Evolutionary conservation across 2,113 vertebrate genomes (phyloP).

Genomic region (Sebastes schlegelii): DNA sequence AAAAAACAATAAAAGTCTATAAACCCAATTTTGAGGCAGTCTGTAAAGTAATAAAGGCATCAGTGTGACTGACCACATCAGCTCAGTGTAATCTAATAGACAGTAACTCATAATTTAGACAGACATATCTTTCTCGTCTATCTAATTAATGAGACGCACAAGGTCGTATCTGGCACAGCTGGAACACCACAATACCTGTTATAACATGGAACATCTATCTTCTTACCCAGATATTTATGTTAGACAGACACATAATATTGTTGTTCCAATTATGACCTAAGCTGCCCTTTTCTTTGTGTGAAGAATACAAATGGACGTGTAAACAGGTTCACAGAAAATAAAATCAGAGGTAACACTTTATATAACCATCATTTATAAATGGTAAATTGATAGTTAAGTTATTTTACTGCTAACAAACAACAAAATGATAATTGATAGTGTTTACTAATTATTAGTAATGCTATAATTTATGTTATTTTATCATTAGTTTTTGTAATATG

Average conservation of each 20-base stretch:
- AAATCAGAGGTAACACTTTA: neutral
- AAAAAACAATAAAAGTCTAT: neutral
- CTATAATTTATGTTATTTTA: no score
- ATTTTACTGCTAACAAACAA: no score
- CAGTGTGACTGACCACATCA: neutral
- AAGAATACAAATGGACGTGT: neutral
- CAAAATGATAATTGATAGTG: no score
- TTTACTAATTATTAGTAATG: no score
- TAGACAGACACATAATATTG: neutral
- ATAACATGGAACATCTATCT: neutral
- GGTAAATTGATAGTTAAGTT: no score
- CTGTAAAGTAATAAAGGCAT: neutral
- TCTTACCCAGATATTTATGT: neutral
- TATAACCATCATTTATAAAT: no score
- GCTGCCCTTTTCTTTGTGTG: neutral
- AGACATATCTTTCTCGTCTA: constrained; percentile 8
- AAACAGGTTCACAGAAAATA: neutral
- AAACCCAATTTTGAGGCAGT: no score
- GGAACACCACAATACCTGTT: neutral
- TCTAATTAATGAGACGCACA: constrained; percentile 21
- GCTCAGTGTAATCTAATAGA: neutral
- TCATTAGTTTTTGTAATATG: no score
- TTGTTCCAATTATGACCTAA: neutral
- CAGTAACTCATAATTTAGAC: constrained; percentile 24
- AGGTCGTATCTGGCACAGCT: constrained; percentile 10